These are phyloP conservation scores for Xestia xanthographa DNA, from an alignment of 2,888 invertebrate genomes.

Conservation along the genomic window DNA sequence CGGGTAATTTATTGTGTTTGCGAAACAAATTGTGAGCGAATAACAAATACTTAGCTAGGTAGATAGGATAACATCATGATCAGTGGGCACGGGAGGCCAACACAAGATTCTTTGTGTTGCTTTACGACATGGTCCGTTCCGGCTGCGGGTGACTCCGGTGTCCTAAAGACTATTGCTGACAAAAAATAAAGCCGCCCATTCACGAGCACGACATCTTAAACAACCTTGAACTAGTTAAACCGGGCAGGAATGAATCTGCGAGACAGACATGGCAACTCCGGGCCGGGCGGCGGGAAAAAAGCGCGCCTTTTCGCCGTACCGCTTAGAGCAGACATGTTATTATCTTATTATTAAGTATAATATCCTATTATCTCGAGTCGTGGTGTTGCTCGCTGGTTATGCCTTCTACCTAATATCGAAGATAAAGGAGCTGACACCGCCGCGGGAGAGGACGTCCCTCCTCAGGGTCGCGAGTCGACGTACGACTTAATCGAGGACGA, in stretches of 20 bases:
- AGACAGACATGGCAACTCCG: constrained; percentile 82
- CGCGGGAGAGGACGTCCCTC: constrained; percentile 52
- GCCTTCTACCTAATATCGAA: constrained; percentile 52
- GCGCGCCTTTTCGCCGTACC: constrained; percentile 80
- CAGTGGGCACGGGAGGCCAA: constrained; percentile 65
- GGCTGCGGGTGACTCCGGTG: constrained; percentile 82
- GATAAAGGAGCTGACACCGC: constrained; percentile 53
- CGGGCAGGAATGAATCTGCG: constrained; percentile 82
- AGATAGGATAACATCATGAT: constrained; percentile 64
- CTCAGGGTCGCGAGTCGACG: constrained; percentile 31
- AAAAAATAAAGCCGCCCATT: constrained; percentile 87
- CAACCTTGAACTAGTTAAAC: constrained; percentile 89
- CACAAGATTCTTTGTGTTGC: constrained; percentile 79
- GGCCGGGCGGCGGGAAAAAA: constrained; percentile 76
- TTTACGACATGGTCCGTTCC: constrained; percentile 79
- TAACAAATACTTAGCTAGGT: constrained; percentile 69
- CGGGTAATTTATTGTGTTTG: constrained; percentile 77
- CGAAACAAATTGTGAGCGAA: constrained; percentile 71
- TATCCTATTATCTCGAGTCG: constrained; percentile 76
- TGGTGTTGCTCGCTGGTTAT: constrained; percentile 63
- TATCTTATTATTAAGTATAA: constrained; percentile 86
- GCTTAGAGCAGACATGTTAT: constrained; percentile 87
- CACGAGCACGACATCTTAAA: constrained; percentile 76
- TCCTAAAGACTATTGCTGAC: constrained; percentile 85
- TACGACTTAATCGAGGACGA: constrained; percentile 37